Evolutionary conservation across 1,140 invertebrate species (phyloP).

Genomic region (Drosophila tropicalis): DNA sequence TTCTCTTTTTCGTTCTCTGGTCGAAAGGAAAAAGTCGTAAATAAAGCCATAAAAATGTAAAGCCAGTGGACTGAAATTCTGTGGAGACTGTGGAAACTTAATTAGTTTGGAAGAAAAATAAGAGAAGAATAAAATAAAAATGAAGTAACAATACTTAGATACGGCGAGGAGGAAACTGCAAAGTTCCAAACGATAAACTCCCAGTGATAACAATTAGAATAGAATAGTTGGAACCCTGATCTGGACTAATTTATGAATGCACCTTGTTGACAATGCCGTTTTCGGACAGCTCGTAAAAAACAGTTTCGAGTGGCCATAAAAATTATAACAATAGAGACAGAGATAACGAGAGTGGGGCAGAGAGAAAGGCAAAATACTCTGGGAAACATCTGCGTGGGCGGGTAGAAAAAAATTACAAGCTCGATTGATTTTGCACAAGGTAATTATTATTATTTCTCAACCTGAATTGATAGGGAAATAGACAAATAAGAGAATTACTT

Average conservation of each 20-base stretch:
- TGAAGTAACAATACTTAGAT: constrained; percentile 13
- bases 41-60: constrained; percentile 78
- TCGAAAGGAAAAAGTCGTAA: constrained; percentile 54
- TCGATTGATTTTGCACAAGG: constrained; percentile 67
- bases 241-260: constrained; percentile 70
- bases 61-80: constrained; percentile 56
- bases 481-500: constrained; percentile 26
- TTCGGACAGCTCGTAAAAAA: constrained; percentile 68
- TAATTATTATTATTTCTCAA: constrained; percentile 62
- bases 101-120: constrained; percentile 64
- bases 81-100: constrained; percentile 71
- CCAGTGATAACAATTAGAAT: constrained; percentile 69
- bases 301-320: constrained; percentile 46
- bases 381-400: constrained; percentile 48
- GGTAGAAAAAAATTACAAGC: constrained; percentile 58
- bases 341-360: background rate
- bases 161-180: constrained; percentile 35
- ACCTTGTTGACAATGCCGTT: constrained; percentile 71
- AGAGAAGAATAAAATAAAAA: constrained; percentile 12
- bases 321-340: constrained; percentile 30
- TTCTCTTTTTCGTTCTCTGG: background rate
- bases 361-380: background rate
- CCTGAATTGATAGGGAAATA: constrained; percentile 27
- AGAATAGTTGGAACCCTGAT: constrained; percentile 23
- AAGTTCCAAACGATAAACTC: constrained; percentile 58